phyloP scores from a whole-genome alignment of 2,113 vertebrate species.

The Pimephales promelas region DNA sequence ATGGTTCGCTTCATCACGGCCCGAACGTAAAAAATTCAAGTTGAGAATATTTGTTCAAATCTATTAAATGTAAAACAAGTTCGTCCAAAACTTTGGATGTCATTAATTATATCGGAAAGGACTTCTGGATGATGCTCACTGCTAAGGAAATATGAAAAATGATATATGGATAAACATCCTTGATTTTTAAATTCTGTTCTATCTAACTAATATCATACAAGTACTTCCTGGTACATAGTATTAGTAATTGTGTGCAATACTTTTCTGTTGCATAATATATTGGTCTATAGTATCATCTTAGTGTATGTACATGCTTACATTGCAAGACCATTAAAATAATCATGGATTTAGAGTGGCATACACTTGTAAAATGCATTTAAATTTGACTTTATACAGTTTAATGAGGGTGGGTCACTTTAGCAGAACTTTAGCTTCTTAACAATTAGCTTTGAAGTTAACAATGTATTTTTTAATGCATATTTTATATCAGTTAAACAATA shows the following conservation, averaged over 20 bases:
- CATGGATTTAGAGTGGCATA: not conserved
- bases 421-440: not conserved
- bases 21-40: not conserved
- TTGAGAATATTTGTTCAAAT: too few relatives aligned
- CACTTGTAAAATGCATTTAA: not conserved
- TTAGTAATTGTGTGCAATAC: not conserved
- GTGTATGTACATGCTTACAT: not conserved
- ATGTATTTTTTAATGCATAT: not conserved
- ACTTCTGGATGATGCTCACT: not conserved
- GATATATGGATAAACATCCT: not conserved
- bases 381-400: not conserved
- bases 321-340: not conserved
- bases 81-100: not conserved
- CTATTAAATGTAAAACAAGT: not conserved
- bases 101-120: not conserved
- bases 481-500: not conserved
- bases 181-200: not conserved
- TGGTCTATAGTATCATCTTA: not conserved
- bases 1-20: not conserved
- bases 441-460: too few relatives aligned
- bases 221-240: not conserved
- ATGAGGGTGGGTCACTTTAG: not conserved
- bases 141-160: not conserved
- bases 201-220: too few relatives aligned
- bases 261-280: not conserved